These are phyloP conservation scores for Diogma glabrata DNA, from an alignment of 2,888 invertebrate genomes.

Conservation along the genomic window DNA sequence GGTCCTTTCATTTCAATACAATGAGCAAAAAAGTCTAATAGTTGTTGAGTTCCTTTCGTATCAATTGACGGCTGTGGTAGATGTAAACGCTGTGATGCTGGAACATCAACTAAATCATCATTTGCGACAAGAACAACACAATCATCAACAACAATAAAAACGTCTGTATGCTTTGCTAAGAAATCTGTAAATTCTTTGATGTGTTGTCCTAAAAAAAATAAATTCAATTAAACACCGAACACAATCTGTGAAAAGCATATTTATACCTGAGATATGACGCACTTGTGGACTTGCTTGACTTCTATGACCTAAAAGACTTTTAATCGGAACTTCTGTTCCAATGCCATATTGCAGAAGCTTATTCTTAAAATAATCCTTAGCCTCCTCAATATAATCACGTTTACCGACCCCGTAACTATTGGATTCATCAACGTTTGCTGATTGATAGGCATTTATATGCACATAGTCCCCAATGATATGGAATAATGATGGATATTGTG, in stretches of 20 bases:
- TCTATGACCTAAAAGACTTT: conserved; percentile 90
- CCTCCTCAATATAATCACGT: conserved; percentile 88
- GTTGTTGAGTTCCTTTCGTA: conserved; percentile 68
- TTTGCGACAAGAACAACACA: conserved; percentile 69
- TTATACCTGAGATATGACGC: conserved; percentile 76
- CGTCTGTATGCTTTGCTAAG: conserved; percentile 68
- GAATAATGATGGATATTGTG: conserved; percentile 94
- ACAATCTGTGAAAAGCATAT: background rate
- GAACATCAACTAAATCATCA: conserved; percentile 53
- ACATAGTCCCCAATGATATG: conserved; percentile 88
- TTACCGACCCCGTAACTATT: conserved; percentile 45
- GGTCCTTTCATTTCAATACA: conserved; percentile 73
- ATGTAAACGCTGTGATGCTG: conserved; percentile 52
- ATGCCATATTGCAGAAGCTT: conserved; percentile 93
- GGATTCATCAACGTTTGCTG: conserved; percentile 45
- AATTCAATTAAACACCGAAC: conserved; percentile 7
- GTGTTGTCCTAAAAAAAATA: conserved; percentile 52
- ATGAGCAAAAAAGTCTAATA: conserved; percentile 71
- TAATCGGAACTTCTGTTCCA: conserved; percentile 92
- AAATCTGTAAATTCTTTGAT: conserved; percentile 91
- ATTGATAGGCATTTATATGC: conserved; percentile 69
- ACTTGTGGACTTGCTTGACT: conserved; percentile 96
- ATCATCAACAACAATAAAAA: conserved; percentile 76
- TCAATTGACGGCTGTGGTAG: conserved; percentile 69
- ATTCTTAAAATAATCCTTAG: conserved; percentile 93